Evolutionary conservation across 53 echinoderm and acorn worm genomes (phyloP), one percentile per base, ranked within the genome.

Genomic region (Astropecten irregularis): DNA sequence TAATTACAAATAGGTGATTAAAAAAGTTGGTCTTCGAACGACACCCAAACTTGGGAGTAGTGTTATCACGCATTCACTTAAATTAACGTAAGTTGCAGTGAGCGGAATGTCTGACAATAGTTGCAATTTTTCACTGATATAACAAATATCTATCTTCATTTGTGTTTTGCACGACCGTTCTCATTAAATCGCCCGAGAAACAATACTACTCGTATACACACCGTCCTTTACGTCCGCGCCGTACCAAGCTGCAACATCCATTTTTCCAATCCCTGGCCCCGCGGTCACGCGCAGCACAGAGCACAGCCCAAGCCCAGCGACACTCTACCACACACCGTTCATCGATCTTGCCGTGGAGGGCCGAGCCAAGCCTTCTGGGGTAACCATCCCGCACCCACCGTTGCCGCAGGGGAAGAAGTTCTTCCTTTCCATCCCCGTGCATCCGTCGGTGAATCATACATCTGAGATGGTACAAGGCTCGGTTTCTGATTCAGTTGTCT

Each of bases 371-470:
- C n/a, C 14, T 55, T 57, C 74, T 55, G 22, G 1, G 74, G 74
- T 74, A 50, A 26, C 74, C 56, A 35, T 56, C 35, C 57, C 55
- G 56, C 56, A 32, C 74, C 16, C 27, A 38, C 22, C 36, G 36
- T 38, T 39, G 56, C 74, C 74, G n/a, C 39, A 27, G 74, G 74
- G 74, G 11, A 13, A 0, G 14, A n/a, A n/a, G n/a, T n/a, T n/a
- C n/a, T n/a, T n/a, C n/a, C n/a, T n/a, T n/a, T n/a, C n/a, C n/a
- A n/a, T n/a, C n/a, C n/a, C n/a, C n/a, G n/a, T n/a, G n/a, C n/a
- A n/a, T n/a, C n/a, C n/a, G n/a, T n/a, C n/a, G 74, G 74, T 74
- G 74, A 74, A 55, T 74, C 74, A 33, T 64, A 64, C 64, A 74
- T 57, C 74, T 74, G 74, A 74, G 74, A 22, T 53, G 57, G 34